Conservation (phyloP, 2,888 invertebrate genomes). For the Cenopis cana region DNA sequence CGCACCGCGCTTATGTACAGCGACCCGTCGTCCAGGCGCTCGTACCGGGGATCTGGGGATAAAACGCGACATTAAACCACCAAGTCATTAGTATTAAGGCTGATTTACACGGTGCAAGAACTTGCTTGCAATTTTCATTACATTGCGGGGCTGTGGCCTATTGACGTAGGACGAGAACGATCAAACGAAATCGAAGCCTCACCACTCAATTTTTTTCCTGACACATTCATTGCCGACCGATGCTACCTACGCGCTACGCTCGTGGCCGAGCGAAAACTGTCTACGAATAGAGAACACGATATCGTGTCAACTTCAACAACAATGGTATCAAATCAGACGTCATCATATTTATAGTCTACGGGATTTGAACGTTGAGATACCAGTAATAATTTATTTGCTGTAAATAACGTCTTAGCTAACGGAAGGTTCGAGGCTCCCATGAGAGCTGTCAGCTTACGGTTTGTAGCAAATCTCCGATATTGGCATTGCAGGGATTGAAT, state of each 20-base stretch:
- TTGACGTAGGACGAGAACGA: too few relatives aligned
- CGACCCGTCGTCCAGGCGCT: slow-evolving; percentile 92
- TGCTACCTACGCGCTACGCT: too few relatives aligned
- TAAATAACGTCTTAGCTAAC: slow-evolving; percentile 16
- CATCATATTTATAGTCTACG: slow-evolving; percentile 19
- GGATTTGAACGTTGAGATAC: slow-evolving; percentile 13
- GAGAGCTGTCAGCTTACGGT: slow-evolving; percentile 25
- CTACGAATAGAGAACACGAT: too few relatives aligned
- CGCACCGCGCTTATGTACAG: slow-evolving; percentile 93
- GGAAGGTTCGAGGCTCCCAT: slow-evolving; percentile 17
- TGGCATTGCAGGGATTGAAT: not conserved
- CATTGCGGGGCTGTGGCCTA: too few relatives aligned
- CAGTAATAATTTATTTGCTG: slow-evolving; percentile 26
- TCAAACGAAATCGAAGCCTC: too few relatives aligned
- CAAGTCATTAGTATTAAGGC: not conserved
- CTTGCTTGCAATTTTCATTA: too few relatives aligned
- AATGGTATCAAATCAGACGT: too few relatives aligned
- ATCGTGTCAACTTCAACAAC: too few relatives aligned
- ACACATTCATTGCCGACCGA: too few relatives aligned
- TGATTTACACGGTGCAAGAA: too few relatives aligned
- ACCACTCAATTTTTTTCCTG: too few relatives aligned
- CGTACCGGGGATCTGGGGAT: slow-evolving; percentile 86
- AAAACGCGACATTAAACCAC: not conserved
- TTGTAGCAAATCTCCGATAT: not conserved
- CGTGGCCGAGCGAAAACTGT: too few relatives aligned